Evolutionary conservation across 1,140 invertebrate genomes (phyloP).

Genomic region (Sogatella furcifera): DNA sequence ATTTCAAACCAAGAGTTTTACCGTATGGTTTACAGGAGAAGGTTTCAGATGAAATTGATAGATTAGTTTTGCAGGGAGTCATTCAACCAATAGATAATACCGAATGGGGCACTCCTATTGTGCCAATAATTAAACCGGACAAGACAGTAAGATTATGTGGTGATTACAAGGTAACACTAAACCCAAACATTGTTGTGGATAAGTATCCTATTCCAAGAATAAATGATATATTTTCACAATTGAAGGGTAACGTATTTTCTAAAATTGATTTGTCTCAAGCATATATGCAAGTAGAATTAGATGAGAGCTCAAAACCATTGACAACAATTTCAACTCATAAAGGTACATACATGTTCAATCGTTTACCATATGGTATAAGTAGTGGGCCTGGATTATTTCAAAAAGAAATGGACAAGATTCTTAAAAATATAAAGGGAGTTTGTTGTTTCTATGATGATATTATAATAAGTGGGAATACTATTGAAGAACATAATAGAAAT

Average conservation of each 20-base stretch:
- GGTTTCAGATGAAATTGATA: slow-evolving; percentile 30
- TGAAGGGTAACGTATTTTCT: slow-evolving; percentile 23
- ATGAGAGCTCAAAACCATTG: slow-evolving; percentile 22
- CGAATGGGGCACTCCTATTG: slow-evolving; percentile 30
- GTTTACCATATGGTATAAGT: slow-evolving; percentile 25
- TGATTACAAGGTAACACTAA: slow-evolving; percentile 35
- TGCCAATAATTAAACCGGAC: slow-evolving; percentile 30
- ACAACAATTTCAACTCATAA: slow-evolving; percentile 25
- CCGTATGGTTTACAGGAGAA: slow-evolving; percentile 32
- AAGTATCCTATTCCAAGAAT: slow-evolving; percentile 1
- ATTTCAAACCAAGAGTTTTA: slow-evolving; percentile 30
- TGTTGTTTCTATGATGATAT: not conserved
- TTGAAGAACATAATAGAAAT: not conserved
- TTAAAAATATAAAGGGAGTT: slow-evolving; percentile 24
- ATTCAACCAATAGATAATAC: slow-evolving; percentile 28
- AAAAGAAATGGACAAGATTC: slow-evolving; percentile 1
- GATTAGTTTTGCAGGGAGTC: slow-evolving; percentile 27
- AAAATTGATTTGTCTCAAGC: slow-evolving; percentile 23
- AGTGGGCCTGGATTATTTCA: slow-evolving; percentile 15
- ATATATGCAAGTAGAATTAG: slow-evolving; percentile 23
- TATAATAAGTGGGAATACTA: not conserved
- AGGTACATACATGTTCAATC: slow-evolving; percentile 24
- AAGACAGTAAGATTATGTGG: slow-evolving; percentile 32
- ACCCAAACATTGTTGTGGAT: not conserved
- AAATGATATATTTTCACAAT: slow-evolving; percentile 3